Conservation (phyloP, 2,888 invertebrate species). For the Drosophila mimica region DNA sequence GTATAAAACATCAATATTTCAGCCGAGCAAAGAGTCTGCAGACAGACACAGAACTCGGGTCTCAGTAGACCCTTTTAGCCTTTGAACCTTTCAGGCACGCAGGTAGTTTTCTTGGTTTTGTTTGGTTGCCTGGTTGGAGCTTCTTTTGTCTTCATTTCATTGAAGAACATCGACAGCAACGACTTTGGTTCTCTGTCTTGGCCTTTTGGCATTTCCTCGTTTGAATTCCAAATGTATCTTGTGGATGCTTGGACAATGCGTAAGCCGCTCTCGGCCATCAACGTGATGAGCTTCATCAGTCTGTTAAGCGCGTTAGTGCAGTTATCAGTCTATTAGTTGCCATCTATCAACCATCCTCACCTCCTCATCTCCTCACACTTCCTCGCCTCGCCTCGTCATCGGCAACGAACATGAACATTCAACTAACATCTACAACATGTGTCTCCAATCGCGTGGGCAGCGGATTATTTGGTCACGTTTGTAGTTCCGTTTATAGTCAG, state of each 20-base stretch:
- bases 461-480: slow-evolving; percentile 42
- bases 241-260: slow-evolving; percentile 70
- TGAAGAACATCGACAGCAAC: slow-evolving; percentile 14
- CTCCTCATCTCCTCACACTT: background rate
- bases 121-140: slow-evolving; percentile 23
- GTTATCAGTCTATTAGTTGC: slow-evolving; percentile 75
- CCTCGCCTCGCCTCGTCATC: background rate
- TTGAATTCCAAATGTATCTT: slow-evolving; percentile 70
- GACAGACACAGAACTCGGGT: slow-evolving; percentile 18
- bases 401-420: background rate
- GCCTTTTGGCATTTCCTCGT: slow-evolving; percentile 23
- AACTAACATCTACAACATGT: slow-evolving; percentile 2
- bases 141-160: slow-evolving; percentile 62
- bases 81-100: slow-evolving; percentile 71
- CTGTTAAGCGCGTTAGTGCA: slow-evolving; percentile 71
- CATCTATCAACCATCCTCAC: slow-evolving; percentile 47
- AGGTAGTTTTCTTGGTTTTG: slow-evolving; percentile 59
- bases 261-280: slow-evolving; percentile 58
- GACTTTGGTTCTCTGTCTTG: background rate
- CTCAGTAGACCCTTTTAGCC: slow-evolving; percentile 70
- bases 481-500: slow-evolving; percentile 44
- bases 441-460: slow-evolving; percentile 42
- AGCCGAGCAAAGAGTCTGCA: slow-evolving; percentile 34
- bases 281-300: slow-evolving; percentile 50
- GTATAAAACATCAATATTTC: slow-evolving; percentile 57